Percentiles rank a stretch among this genome's conserved stretches.
These are phyloP conservation scores for Odontomyia ornata DNA, from an alignment of 2,888 invertebrate species.

Conservation along the genomic window DNA sequence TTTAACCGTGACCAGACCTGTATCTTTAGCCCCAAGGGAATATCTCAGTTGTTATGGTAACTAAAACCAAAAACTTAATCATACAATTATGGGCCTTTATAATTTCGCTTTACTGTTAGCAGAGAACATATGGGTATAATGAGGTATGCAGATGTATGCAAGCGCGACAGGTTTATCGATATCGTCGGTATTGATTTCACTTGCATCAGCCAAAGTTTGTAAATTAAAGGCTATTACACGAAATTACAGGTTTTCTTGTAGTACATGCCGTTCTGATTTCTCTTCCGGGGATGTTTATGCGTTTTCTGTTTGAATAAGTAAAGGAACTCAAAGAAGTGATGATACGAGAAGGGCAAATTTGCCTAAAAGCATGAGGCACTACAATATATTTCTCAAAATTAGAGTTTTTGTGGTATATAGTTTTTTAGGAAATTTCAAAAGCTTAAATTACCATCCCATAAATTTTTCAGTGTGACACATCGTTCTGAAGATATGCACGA, in stretches of 20 bases:
- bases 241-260: not conserved
- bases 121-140: not conserved
- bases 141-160: not conserved
- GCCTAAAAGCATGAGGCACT: no score
- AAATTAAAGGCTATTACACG: not conserved
- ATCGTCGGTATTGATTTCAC: not conserved
- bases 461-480: no score
- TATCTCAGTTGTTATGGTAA: slow-evolving; percentile 1
- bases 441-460: no score
- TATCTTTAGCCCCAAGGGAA: not conserved
- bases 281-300: not conserved
- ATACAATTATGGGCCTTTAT: slow-evolving; percentile 34
- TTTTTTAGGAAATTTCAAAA: no score
- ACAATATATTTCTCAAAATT: no score
- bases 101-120: slow-evolving; percentile 27
- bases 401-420: no score
- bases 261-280: not conserved
- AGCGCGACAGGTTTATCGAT: not conserved
- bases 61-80: slow-evolving; percentile 32
- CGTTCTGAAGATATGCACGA: no score
- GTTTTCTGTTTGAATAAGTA: no score
- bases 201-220: not conserved
- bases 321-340: no score
- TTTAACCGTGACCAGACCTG: not conserved
- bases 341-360: no score